Conservation (phyloP, 2,113 vertebrate species). For the Leuciscus idus region DNA sequence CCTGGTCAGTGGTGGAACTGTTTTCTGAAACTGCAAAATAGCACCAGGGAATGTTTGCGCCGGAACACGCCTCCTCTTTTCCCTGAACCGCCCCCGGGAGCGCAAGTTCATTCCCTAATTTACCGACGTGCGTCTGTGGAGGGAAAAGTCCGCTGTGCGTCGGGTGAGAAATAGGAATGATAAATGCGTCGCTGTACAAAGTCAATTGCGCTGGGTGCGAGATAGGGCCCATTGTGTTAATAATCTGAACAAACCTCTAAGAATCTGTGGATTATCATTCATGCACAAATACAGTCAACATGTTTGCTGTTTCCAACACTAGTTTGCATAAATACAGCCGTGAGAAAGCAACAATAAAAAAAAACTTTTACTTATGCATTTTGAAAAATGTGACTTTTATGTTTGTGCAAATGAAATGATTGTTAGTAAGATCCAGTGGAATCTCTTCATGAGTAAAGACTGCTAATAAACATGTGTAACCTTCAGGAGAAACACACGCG, state of each 20-base stretch:
- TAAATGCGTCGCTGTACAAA: no score
- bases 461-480: slow-evolving; percentile 66
- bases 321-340: not conserved
- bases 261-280: not conserved
- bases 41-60: no score
- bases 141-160: no score
- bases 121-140: no score
- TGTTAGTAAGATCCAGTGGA: slow-evolving; percentile 61
- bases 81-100: no score
- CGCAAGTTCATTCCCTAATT: no score
- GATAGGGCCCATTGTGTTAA: no score
- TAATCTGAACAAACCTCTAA: not conserved
- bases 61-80: no score
- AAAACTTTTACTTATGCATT: not conserved
- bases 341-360: not conserved
- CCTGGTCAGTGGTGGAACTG: no score
- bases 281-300: not conserved
- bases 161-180: no score
- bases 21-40: no score
- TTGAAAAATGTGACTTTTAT: not conserved
- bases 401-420: slow-evolving; percentile 41
- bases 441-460: slow-evolving; percentile 47
- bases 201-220: no score
- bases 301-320: not conserved
- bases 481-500: not conserved